A percentile compares a stretch with the other conserved stretches of the same genome.
Conservation (phyloP, 2,888 invertebrate genomes). For the Perdita meconis region DNA sequence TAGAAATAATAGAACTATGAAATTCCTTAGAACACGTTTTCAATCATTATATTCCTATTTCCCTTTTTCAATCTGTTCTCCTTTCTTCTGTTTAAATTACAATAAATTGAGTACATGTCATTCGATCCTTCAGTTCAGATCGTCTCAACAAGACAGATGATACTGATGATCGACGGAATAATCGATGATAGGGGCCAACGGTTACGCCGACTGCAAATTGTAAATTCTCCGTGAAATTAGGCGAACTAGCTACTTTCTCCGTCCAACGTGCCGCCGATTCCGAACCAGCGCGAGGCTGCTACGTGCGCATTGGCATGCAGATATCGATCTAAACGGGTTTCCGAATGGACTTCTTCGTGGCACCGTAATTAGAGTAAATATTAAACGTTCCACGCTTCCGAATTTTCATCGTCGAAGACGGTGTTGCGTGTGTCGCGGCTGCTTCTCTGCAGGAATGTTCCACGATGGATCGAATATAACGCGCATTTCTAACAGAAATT, state of each 20-base stretch:
- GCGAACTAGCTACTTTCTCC: conserved; percentile 57
- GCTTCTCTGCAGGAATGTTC: not conserved
- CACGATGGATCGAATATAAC: conserved; percentile 32
- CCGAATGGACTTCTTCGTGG: not conserved
- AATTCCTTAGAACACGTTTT: not conserved
- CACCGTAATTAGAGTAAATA: conserved; percentile 13
- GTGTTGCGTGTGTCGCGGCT: conserved; percentile 8
- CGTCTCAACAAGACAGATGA: conserved; percentile 34
- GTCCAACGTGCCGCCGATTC: conserved; percentile 16
- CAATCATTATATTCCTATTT: too few species aligned
- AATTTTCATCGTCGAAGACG: conserved; percentile 14
- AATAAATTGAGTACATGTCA: conserved; percentile 38
- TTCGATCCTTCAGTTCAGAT: conserved; percentile 37
- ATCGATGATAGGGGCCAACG: conserved; percentile 70
- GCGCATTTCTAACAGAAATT: conserved; percentile 50
- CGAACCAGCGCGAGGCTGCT: not conserved
- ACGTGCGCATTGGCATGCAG: conserved; percentile 25
- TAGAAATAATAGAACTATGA: not conserved
- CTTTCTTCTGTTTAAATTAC: not conserved
- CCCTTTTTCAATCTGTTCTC: not conserved
- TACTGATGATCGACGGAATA: conserved; percentile 66
- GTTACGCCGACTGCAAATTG: conserved; percentile 70
- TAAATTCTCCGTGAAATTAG: conserved; percentile 76
- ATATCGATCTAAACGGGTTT: not conserved
- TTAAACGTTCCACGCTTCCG: not conserved